A percentile compares a stretch with the other conserved stretches of the same genome.
These are phyloP conservation scores for Arctopsyche grandis DNA, from an alignment of 1,140 invertebrate species.

Conservation along the genomic window DNA sequence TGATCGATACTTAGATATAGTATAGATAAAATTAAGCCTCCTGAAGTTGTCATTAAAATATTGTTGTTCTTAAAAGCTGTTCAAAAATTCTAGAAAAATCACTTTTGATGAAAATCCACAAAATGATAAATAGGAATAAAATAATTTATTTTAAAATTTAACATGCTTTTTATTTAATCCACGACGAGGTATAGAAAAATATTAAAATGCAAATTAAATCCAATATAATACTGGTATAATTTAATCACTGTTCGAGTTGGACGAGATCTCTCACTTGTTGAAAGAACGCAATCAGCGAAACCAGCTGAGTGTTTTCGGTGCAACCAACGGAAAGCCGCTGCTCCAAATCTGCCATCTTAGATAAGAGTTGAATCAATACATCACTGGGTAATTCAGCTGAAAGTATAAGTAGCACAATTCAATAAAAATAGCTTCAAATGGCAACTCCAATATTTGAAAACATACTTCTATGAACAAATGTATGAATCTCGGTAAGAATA, in stretches of 20 bases:
- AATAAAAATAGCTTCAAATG: background rate
- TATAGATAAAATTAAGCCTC: no score
- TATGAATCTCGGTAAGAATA: constrained; percentile 89
- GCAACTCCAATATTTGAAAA: background rate
- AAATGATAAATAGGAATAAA: constrained; percentile 32
- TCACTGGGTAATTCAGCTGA: constrained; percentile 85
- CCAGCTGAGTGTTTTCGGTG: constrained; percentile 87
- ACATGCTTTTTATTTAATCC: constrained; percentile 17
- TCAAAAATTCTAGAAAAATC: background rate
- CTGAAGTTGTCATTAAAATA: no score
- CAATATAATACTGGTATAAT: no score
- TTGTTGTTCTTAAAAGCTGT: background rate
- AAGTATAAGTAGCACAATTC: constrained; percentile 54
- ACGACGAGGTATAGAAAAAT: background rate
- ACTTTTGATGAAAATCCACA: background rate
- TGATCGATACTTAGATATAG: no score
- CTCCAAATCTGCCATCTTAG: constrained; percentile 87
- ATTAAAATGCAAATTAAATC: no score
- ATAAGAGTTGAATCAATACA: constrained; percentile 78
- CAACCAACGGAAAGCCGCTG: constrained; percentile 79
- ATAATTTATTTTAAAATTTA: constrained; percentile 45
- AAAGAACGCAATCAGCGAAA: constrained; percentile 82
- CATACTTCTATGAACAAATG: constrained; percentile 86
- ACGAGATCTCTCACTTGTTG: constrained; percentile 73
- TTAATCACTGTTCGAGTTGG: background rate